A percentile compares a stretch with the other conserved stretches of the same genome.
Conservation (phyloP, 2,888 invertebrate genomes). For the Acleris laterana region DNA sequence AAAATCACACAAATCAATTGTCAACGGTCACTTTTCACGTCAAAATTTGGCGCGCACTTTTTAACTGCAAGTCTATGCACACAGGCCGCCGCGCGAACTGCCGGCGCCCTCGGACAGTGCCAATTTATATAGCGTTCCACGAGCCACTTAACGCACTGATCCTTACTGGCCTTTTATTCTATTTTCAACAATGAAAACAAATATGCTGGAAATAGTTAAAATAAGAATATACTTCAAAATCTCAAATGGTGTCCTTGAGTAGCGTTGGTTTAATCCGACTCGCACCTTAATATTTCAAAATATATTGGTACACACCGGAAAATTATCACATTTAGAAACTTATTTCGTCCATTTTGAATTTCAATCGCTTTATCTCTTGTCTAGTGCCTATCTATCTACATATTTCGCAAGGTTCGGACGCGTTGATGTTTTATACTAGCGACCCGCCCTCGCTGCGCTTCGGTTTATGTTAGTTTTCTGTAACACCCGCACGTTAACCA, state of each 20-base stretch:
- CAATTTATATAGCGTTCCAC: conserved; percentile 62
- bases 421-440: no score
- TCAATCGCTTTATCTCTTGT: no score
- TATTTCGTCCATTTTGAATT: no score
- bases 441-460: no score
- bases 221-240: neutral
- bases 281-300: no score
- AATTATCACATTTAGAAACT: no score
- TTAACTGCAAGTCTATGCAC: conserved; percentile 30
- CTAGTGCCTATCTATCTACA: no score
- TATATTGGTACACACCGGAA: no score
- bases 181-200: neutral
- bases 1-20: conserved; percentile 16
- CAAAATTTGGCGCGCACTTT: conserved; percentile 35
- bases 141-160: conserved; percentile 26
- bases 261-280: no score
- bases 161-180: conserved; percentile 11
- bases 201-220: neutral
- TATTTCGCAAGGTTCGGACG: no score
- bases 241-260: neutral
- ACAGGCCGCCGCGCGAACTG: conserved; percentile 52
- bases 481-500: no score
- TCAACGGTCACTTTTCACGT: conserved; percentile 24
- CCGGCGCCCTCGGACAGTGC: conserved; percentile 49
- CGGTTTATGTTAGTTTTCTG: no score